Evolutionary conservation across 1,140 invertebrate species (phyloP).

Genomic region (Doryteuthis pealeii): DNA sequence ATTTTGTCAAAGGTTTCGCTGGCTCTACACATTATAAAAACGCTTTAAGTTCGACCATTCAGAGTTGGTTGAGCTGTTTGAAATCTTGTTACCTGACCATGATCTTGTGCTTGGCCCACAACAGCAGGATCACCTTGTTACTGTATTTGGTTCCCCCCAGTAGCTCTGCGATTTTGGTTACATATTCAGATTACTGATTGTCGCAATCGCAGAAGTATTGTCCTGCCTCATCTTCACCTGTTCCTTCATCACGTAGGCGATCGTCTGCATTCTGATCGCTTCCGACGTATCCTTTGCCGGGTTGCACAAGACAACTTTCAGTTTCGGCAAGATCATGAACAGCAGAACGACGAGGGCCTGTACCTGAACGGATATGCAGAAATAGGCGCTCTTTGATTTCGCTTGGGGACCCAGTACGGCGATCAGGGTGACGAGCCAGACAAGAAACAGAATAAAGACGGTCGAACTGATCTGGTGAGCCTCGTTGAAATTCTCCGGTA

Average conservation of each 20-base stretch:
- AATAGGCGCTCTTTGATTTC: not conserved
- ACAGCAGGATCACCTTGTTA: too few relatives aligned
- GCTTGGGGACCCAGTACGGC: not conserved
- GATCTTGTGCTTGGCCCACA: too few relatives aligned
- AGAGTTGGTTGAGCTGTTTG: too few relatives aligned
- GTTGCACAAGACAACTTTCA: not conserved
- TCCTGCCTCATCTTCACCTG: not conserved
- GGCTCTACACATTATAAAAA: too few relatives aligned
- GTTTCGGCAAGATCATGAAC: constrained; percentile 1
- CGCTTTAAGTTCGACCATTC: too few relatives aligned
- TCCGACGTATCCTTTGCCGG: not conserved
- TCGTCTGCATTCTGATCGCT: constrained; percentile 1
- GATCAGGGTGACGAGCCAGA: not conserved
- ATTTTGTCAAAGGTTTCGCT: too few relatives aligned
- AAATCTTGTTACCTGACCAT: too few relatives aligned
- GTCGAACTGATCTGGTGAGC: not conserved
- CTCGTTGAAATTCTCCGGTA: constrained; percentile 9
- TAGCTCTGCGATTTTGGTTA: too few relatives aligned
- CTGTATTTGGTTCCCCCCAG: too few relatives aligned
- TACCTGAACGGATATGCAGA: not conserved
- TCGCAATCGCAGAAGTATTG: not conserved
- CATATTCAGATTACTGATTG: not conserved
- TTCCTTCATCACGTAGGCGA: not conserved
- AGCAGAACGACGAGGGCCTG: not conserved
- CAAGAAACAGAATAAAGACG: not conserved